These are phyloP conservation scores for Zele albiditarsus DNA, from an alignment of 2,888 invertebrate genomes.

Conservation along the genomic window DNA sequence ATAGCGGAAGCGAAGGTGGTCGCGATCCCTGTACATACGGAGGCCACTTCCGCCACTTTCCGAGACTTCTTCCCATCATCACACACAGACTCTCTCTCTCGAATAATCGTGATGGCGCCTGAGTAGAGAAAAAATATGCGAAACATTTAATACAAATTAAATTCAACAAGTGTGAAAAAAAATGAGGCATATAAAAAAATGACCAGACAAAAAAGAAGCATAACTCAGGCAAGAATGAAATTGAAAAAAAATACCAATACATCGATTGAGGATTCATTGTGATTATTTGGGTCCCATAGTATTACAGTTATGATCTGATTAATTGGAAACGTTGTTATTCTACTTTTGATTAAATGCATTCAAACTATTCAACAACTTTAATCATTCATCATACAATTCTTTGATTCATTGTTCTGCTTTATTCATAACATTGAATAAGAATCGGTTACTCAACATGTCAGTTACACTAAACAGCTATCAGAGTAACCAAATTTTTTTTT, in stretches of 20 bases:
- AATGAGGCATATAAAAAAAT: too few species aligned
- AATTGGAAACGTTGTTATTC: too few species aligned
- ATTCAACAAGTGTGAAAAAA: too few species aligned
- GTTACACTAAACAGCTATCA: not conserved
- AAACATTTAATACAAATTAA: too few species aligned
- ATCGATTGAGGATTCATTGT: too few species aligned
- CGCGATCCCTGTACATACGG: constrained; percentile 68
- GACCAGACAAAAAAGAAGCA: too few species aligned
- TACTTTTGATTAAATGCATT: too few species aligned
- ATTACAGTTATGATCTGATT: too few species aligned
- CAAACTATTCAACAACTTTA: too few species aligned
- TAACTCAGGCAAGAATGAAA: too few species aligned
- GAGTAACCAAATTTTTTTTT: not conserved
- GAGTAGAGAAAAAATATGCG: not conserved
- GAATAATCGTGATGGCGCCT: not conserved
- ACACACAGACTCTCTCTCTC: constrained; percentile 35
- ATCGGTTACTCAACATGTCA: not conserved
- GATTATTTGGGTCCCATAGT: too few species aligned
- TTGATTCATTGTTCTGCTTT: not conserved
- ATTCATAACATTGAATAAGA: not conserved
- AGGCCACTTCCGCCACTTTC: constrained; percentile 68
- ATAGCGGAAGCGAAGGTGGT: constrained; percentile 72
- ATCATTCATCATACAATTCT: not conserved
- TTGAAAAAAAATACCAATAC: too few species aligned
- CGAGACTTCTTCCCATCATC: constrained; percentile 41